Conservation (phyloP, 2,797 vertebrate species). For the Uromys caudimaculatus region DNA sequence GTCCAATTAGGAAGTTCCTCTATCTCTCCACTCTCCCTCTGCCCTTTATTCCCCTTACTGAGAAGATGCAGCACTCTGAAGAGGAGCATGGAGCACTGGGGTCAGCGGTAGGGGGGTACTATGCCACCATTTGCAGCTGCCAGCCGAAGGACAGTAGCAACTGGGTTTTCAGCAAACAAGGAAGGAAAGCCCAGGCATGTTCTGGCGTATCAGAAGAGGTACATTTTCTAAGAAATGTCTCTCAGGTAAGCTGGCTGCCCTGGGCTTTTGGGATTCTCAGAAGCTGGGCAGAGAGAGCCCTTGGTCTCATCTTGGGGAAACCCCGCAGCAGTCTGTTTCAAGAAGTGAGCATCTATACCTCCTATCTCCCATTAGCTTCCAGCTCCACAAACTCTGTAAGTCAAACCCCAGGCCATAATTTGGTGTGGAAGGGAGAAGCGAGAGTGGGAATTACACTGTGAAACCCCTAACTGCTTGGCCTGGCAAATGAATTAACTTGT, state of each 20-base stretch:
- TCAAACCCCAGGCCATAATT: constrained; percentile 56
- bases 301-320: neutral
- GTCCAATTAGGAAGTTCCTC: neutral
- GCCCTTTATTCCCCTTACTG: neutral
- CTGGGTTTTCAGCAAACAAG: neutral
- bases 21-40: accelerated
- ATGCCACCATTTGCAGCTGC: too few relatives aligned
- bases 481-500: constrained; percentile 80
- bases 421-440: constrained; percentile 41
- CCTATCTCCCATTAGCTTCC: neutral
- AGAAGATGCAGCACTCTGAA: neutral
- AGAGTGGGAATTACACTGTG: constrained; percentile 63
- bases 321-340: neutral
- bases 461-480: constrained; percentile 71
- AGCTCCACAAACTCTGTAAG: neutral
- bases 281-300: neutral
- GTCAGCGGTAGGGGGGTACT: too few relatives aligned
- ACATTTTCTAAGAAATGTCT: neutral
- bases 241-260: neutral
- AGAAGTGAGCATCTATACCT: neutral
- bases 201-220: neutral
- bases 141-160: neutral
- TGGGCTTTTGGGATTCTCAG: neutral
- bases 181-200: neutral
- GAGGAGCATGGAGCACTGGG: too few relatives aligned